Evolutionary conservation across 2,797 vertebrate genomes (phyloP), one percentile per base, ranked within the genome.

Genomic region (Periparus ater): DNA sequence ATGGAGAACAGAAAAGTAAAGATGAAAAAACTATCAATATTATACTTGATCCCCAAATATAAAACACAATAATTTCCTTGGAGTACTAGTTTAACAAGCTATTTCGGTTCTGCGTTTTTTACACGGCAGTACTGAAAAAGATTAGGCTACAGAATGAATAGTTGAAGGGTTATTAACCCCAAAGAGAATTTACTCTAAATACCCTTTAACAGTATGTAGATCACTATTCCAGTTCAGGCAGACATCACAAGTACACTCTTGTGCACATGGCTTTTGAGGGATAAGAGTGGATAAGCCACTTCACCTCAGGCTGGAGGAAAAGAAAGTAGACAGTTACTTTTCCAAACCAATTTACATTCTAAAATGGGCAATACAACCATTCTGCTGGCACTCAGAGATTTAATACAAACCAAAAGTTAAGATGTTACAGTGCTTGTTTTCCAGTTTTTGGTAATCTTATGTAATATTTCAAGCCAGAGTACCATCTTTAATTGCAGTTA

Each of bases 151-250:
- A 84, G 82, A 94, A 48, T 93, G 89, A 93, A 88, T 71, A 92
- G 93, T 95, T 94, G 91, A 94, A 94, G 93, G 87, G 91, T 96
- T 96, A 96, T 95, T 94, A 95, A 93, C 83, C 93, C 88, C 70
- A 85, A 88, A 95, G 82, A 94, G 89, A 96, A 96, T 95, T 94
- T 93, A 89, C 89, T 92, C 89, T 94, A 96, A 96, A 96, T 93
- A 88, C 62, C 73, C 82, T 96, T 88, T 93, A 96, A 93, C 93
- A 94, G 91, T 94, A 96, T 92, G 89, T 75, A 95, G 91, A 96
- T 94, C 91, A 92, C 95, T 81, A 84, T 93, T 89, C 89, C 93
- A 92, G 95, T 93, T 94, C 85, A 96, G 96, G 65, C 93, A 96
- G 72, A 89, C 95, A 97, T 83, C 91, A 95, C 91, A 97, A 96